Conservation (phyloP, 2,113 vertebrate species). For the Lamprologus sp. region DNA sequence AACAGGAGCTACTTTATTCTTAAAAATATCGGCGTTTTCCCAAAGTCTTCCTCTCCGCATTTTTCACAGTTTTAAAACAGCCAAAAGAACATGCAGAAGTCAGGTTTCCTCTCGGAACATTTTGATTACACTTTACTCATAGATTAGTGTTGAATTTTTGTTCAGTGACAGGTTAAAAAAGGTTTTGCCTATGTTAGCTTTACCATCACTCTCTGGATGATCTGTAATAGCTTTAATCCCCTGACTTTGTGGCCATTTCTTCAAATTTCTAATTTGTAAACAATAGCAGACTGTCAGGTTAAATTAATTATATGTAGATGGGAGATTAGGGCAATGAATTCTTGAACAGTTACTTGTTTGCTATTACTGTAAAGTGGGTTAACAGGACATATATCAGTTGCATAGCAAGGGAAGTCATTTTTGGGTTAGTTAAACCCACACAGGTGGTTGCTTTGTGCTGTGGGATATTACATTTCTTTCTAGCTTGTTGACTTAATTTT, state of each 20-base stretch:
- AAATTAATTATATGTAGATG: neutral
- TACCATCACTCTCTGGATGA: neutral
- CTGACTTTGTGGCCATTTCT: neutral
- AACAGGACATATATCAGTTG: neutral
- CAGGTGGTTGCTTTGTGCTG: neutral
- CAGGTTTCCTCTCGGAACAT: neutral
- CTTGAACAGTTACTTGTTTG: neutral
- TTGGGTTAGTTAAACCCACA: neutral
- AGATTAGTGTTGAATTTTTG: neutral
- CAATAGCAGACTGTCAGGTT: neutral
- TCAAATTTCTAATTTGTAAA: neutral
- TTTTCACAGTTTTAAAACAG: neutral
- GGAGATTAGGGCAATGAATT: neutral
- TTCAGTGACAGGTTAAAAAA: neutral
- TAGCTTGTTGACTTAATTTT: neutral
- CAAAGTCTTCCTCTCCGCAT: neutral
- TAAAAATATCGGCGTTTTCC: neutral
- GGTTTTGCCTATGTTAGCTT: neutral
- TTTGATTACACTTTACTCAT: neutral
- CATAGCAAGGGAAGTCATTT: neutral
- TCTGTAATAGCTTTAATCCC: neutral
- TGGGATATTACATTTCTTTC: neutral
- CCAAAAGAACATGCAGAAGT: neutral
- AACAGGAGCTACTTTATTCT: neutral
- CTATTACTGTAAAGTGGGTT: neutral